These are phyloP conservation scores for Sisyra nigra DNA, from an alignment of 2,888 invertebrate species.

Conservation along the genomic window DNA sequence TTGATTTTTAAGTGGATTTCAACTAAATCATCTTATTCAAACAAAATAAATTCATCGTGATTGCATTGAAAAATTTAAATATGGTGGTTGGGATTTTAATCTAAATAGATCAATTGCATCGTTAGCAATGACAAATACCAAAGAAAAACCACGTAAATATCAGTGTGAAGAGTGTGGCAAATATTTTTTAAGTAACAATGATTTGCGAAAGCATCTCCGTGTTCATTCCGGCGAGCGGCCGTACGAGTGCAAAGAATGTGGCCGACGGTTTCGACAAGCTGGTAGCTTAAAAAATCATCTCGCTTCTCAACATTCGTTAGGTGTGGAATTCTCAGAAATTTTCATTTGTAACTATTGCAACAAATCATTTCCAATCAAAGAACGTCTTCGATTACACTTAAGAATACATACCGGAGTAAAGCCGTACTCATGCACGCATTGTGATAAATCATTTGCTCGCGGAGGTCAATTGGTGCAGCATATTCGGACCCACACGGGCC, in stretches of 20 bases:
- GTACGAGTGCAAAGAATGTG: conserved; percentile 43
- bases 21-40: too few relatives aligned
- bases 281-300: conserved; percentile 48
- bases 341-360: conserved; percentile 59
- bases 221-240: conserved; percentile 49
- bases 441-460: conserved; percentile 49
- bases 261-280: conserved; percentile 43
- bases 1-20: too few relatives aligned
- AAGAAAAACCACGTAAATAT: conserved; percentile 26
- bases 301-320: conserved; percentile 33
- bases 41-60: too few relatives aligned
- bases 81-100: too few relatives aligned
- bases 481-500: conserved; percentile 53
- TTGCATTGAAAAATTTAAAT: too few relatives aligned
- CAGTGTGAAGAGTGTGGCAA: conserved; percentile 47
- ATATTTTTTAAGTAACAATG: conserved; percentile 43
- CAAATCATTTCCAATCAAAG: conserved; percentile 60
- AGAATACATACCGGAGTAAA: conserved; percentile 55
- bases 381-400: conserved; percentile 55
- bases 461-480: conserved; percentile 64
- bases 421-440: conserved; percentile 44
- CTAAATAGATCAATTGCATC: too few relatives aligned
- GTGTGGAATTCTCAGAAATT: conserved; percentile 25
- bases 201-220: conserved; percentile 48
- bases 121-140: conserved; percentile 32